A percentile compares a stretch with the other conserved stretches of the same genome.
Evolutionary conservation across 2,888 invertebrate genomes (phyloP).

Genomic region (Muschampia plurimacula): DNA sequence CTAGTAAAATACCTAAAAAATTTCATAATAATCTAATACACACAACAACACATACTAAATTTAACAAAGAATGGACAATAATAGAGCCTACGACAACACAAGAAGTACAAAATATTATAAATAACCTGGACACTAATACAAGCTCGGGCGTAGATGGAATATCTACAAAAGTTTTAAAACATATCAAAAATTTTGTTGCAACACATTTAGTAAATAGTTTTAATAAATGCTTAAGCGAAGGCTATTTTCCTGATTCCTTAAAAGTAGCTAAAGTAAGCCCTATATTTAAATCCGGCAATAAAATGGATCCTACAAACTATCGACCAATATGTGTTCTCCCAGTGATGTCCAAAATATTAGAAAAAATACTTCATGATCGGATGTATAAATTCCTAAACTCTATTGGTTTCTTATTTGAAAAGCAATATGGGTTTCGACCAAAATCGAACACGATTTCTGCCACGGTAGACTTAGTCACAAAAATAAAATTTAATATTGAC

Average conservation of each 20-base stretch:
- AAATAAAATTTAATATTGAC: no score
- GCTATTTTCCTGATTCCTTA: neutral
- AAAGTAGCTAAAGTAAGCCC: neutral
- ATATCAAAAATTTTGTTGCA: neutral
- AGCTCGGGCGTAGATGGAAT: no score
- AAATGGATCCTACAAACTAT: neutral
- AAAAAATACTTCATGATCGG: neutral
- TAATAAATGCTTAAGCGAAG: neutral
- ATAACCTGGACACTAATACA: no score
- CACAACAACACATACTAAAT: neutral
- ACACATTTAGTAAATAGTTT: neutral
- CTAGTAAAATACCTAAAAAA: neutral
- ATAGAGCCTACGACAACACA: no score
- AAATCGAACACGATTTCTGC: no score
- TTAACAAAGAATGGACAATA: no score
- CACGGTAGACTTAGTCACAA: no score
- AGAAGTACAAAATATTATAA: no score
- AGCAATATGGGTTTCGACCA: no score
- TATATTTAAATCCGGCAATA: neutral
- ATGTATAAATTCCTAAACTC: neutral
- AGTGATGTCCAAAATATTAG: neutral
- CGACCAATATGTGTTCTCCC: neutral
- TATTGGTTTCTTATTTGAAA: neutral
- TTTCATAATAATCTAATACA: neutral
- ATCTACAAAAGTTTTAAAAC: no score